Base-by-base conservation (phyloP, 1,140 invertebrate species). In the Subanguina moxae region DNA sequence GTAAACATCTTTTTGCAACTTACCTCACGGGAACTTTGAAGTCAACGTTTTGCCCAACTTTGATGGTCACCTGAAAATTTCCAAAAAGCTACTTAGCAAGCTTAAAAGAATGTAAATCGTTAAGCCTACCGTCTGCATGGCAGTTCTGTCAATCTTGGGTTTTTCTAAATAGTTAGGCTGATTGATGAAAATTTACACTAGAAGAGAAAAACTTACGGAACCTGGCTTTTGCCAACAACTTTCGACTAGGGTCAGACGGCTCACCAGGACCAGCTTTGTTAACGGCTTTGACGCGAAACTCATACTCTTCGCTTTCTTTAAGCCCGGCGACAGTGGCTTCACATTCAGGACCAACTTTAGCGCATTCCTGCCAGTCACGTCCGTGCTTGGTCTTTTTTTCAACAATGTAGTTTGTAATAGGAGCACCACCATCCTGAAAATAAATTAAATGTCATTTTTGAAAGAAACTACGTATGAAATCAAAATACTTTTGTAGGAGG, bases 341-440 rank as follows among this genome's bases (percentile, higher is more conserved):
- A 67, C 63, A 46, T 61, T 61, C 56, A 13, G 65, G 52, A 28
- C 67, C 75, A 0, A 92, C 93, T 80, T 91, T 91, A 0, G 87
- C 84, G 13, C 92, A 90, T 86, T 94, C 90, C 28, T 87, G 85
- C 92, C 92, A 96, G 64, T 93, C 91, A 15, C 88, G 86, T 21
- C 90, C 89, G 86, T 94, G 93, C 85, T 97, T 97, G 80, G 96
- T 92, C 82, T 94, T 95, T 86, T 92, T 92, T 86, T 99, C 94
- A 57, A 98, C 87, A 25, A 93, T 87, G 78, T 97, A 98, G 75
- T 93, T 90, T 58, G 89, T 88, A 70, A 98, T 92, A n/a, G 93
- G 90, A 69, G 93, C 88, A 27, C 95, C 94, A 80, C 94, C 94
- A 63, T 86, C 85, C 38, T 23, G 43, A 64, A 56, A 56, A 56